Evolutionary conservation across 1,140 invertebrate genomes (phyloP).

Genomic region (Drosophila rhopaloa): DNA sequence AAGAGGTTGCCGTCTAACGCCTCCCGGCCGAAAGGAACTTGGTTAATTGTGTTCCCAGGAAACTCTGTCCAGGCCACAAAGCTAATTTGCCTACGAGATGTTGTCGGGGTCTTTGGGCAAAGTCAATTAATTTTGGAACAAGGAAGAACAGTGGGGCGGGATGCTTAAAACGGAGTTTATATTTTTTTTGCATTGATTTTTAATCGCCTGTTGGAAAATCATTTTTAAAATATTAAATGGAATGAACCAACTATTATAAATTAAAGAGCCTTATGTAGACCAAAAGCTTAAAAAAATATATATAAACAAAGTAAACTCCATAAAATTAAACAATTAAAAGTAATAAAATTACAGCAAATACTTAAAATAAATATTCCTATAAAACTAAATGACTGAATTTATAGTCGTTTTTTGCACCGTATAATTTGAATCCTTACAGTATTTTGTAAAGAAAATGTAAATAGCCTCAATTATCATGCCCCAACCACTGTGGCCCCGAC

Average conservation of each 20-base stretch:
- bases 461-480: slow-evolving; percentile 21
- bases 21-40: slow-evolving; percentile 46
- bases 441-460: slow-evolving; percentile 20
- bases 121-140: slow-evolving; percentile 74
- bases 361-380: too few species aligned
- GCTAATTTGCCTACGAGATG: slow-evolving; percentile 78
- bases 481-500: slow-evolving; percentile 16
- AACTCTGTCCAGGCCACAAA: slow-evolving; percentile 39
- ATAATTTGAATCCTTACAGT: too few species aligned
- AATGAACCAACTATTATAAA: too few species aligned
- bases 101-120: slow-evolving; percentile 43
- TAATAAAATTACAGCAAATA: too few species aligned
- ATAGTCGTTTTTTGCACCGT: too few species aligned
- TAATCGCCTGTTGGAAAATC: too few species aligned
- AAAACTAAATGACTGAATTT: too few species aligned
- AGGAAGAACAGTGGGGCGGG: slow-evolving; percentile 28
- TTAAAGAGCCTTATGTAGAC: too few species aligned
- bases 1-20: slow-evolving; percentile 59
- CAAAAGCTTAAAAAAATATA: too few species aligned
- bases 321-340: too few species aligned
- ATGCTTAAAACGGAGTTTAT: not conserved
- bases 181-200: too few species aligned
- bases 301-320: too few species aligned
- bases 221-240: not conserved
- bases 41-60: slow-evolving; percentile 78